Conservation (phyloP, 1,140 invertebrate genomes). For the Anastatus disparis region DNA sequence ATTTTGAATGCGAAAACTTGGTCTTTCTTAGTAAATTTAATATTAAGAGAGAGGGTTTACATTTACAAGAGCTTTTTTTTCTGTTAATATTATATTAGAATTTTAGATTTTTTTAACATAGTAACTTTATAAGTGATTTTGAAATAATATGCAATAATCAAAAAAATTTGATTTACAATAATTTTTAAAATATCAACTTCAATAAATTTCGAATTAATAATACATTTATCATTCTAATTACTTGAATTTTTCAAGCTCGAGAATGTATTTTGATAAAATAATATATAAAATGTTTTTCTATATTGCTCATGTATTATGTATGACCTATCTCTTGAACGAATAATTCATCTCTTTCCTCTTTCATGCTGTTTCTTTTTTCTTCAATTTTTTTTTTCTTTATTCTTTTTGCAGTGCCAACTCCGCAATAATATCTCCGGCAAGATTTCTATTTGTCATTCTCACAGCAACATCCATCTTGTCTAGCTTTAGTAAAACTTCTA, state of each 20-base stretch:
- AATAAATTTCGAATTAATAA: too few species aligned
- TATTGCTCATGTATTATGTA: background rate
- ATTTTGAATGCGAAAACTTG: background rate
- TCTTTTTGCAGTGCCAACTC: constrained; percentile 13
- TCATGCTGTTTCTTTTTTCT: background rate
- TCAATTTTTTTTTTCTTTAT: background rate
- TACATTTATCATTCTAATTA: too few species aligned
- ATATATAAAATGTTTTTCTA: too few species aligned
- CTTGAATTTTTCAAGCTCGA: too few species aligned
- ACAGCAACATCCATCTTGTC: constrained; percentile 3
- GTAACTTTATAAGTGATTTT: too few species aligned
- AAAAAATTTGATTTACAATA: too few species aligned
- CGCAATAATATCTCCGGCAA: constrained; percentile 44
- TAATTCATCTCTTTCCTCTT: background rate
- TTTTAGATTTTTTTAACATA: too few species aligned
- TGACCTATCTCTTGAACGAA: background rate
- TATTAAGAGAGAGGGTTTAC: background rate
- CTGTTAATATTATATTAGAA: too few species aligned
- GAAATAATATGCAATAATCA: too few species aligned
- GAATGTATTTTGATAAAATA: too few species aligned
- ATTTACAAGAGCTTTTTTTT: too few species aligned
- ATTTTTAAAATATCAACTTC: too few species aligned
- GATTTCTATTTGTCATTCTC: constrained; percentile 42
- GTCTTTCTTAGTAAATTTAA: background rate
- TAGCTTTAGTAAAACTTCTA: constrained; percentile 4